A percentile compares a stretch with the other conserved stretches of the same genome.
Conservation (phyloP, 2,888 invertebrate genomes). For the Resseliella maxima region DNA sequence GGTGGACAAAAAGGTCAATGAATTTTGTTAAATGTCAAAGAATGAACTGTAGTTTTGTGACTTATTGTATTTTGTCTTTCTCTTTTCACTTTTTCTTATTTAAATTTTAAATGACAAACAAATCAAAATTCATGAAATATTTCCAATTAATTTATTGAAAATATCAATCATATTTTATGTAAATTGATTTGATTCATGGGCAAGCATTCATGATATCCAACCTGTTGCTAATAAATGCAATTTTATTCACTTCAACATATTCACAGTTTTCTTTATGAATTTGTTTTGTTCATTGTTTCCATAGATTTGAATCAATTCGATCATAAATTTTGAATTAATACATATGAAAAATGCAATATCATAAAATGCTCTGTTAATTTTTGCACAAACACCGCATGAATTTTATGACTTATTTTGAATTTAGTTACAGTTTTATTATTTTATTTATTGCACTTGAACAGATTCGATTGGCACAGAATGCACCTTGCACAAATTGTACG, state of each 20-base stretch:
- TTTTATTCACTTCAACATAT: no score
- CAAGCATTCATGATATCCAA: no score
- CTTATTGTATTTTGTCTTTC: neutral
- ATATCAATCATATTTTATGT: neutral
- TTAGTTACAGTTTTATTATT: neutral
- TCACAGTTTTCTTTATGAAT: no score
- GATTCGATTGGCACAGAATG: conserved; percentile 49
- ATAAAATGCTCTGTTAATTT: neutral
- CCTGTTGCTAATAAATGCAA: no score
- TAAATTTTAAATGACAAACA: conserved; percentile 32
- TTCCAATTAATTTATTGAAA: neutral
- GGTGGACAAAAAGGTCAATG: conserved; percentile 40
- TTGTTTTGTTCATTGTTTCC: no score
- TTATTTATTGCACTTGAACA: conserved; percentile 45
- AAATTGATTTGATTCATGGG: neutral
- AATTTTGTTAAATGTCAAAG: conserved; percentile 36
- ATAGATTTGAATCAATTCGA: no score
- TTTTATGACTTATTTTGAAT: no score
- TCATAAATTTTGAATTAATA: no score
- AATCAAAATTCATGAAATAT: neutral
- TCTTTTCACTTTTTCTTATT: neutral
- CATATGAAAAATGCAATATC: no score
- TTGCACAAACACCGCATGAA: no score
- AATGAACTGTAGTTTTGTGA: conserved; percentile 13
- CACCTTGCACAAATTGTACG: conserved; percentile 53